Conservation (phyloP, 2,888 invertebrate species). For the Acanthosoma haemorrhoidale region DNA sequence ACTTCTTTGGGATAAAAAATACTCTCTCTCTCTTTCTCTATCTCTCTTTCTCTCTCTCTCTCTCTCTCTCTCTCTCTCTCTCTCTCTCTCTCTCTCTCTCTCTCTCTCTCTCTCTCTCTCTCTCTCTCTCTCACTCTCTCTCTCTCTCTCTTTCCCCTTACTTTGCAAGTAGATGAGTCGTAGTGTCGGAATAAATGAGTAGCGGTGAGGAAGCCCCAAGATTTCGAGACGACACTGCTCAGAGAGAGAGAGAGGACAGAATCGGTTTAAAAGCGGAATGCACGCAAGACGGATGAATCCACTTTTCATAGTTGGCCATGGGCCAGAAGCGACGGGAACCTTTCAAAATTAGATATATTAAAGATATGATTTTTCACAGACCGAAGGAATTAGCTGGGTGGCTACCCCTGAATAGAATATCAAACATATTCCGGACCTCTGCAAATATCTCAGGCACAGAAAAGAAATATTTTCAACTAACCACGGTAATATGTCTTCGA, state of each 20-base stretch:
- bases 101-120: not conserved
- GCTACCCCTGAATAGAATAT: not conserved
- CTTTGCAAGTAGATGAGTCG: too few species aligned
- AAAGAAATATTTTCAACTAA: not conserved
- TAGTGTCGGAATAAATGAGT: too few species aligned
- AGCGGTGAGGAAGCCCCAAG: too few species aligned
- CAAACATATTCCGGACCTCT: not conserved
- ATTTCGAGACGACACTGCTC: too few species aligned
- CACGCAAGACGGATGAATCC: not conserved
- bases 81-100: not conserved
- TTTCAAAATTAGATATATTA: conserved; percentile 4
- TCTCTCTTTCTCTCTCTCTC: not conserved
- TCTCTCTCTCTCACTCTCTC: not conserved
- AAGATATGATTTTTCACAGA: conserved; percentile 3
- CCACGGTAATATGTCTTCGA: not conserved
- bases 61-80: not conserved
- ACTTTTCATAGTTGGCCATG: not conserved
- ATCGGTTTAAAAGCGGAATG: not conserved
- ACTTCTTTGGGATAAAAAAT: too few species aligned
- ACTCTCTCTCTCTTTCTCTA: not conserved
- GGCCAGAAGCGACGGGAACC: not conserved
- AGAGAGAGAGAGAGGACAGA: not conserved
- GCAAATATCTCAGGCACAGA: not conserved
- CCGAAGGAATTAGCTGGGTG: not conserved
- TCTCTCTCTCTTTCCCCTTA: not conserved